phyloP scores from a whole-genome alignment of 1,140 invertebrate genomes.

The Melitaea cinxia region DNA sequence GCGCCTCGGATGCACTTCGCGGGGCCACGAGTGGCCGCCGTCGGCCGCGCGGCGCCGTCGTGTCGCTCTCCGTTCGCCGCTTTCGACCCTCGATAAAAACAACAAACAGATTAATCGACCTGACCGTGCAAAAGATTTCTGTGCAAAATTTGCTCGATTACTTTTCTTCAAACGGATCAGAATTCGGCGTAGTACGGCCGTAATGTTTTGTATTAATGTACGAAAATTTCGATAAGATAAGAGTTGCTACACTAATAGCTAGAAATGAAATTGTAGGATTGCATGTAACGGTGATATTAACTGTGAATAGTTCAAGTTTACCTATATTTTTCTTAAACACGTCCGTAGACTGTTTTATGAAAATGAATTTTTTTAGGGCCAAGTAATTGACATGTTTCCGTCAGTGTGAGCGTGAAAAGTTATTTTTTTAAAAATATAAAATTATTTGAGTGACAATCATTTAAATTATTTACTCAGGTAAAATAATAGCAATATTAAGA shows the following conservation, averaged over 20 bases:
- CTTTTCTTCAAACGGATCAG: constrained; percentile 47
- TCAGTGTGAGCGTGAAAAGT: constrained; percentile 42
- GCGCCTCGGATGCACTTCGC: constrained; percentile 75
- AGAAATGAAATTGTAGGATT: constrained; percentile 78
- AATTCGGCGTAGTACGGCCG: constrained; percentile 51
- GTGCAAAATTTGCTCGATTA: constrained; percentile 54
- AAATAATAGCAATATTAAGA: constrained; percentile 14
- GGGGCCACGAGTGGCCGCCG: constrained; percentile 72
- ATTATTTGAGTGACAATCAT: constrained; percentile 12
- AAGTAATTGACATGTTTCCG: constrained; percentile 43
- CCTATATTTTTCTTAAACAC: constrained; percentile 63
- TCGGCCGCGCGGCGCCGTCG: constrained; percentile 73
- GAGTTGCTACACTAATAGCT: constrained; percentile 65
- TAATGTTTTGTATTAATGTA: constrained; percentile 70
- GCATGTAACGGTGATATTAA: constrained; percentile 77
- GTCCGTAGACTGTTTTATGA: constrained; percentile 53
- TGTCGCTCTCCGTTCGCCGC: constrained; percentile 70
- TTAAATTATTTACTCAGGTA: constrained; percentile 1
- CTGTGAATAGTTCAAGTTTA: constrained; percentile 68
- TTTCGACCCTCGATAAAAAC: constrained; percentile 75
- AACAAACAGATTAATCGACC: constrained; percentile 79
- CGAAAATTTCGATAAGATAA: constrained; percentile 73
- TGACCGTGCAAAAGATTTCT: constrained; percentile 63
- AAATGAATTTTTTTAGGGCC: constrained; percentile 46
- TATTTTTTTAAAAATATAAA: constrained; percentile 6